Conservation (phyloP, 2,797 vertebrate species). For the Siniperca undulata region DNA sequence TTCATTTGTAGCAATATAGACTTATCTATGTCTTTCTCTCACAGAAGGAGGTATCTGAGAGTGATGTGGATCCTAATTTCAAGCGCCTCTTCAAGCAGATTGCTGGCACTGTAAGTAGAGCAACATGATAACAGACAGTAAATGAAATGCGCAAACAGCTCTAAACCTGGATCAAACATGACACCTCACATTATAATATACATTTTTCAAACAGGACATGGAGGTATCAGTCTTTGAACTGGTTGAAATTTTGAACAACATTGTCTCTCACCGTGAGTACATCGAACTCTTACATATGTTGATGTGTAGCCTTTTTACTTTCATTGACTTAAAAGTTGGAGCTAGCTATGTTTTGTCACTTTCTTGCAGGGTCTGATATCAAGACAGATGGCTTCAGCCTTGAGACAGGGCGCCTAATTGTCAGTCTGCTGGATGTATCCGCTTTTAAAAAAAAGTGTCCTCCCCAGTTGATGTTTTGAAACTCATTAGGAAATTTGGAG, state of each 20-base stretch:
- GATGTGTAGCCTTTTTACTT: neutral
- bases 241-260: constrained; percentile 87
- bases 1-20: neutral
- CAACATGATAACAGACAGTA: neutral
- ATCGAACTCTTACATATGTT: neutral
- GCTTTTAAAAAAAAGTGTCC: constrained; percentile 22
- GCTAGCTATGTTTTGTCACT: neutral
- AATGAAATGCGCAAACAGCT: neutral
- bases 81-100: constrained; percentile 89
- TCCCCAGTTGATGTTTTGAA: neutral
- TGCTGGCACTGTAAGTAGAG: constrained; percentile 88
- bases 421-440: constrained; percentile 88
- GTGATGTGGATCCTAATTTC: constrained; percentile 89
- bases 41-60: constrained; percentile 86
- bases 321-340: neutral
- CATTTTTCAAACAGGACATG: constrained; percentile 81
- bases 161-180: neutral
- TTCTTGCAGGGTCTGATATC: constrained; percentile 78
- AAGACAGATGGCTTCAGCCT: constrained; percentile 84
- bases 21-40: neutral
- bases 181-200: neutral
- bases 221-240: constrained; percentile 92
- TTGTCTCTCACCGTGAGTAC: constrained; percentile 89
- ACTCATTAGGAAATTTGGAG: neutral
- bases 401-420: constrained; percentile 82